phyloP scores from a whole-genome alignment of 1,140 invertebrate genomes.

The Trigoniulus corallinus region DNA sequence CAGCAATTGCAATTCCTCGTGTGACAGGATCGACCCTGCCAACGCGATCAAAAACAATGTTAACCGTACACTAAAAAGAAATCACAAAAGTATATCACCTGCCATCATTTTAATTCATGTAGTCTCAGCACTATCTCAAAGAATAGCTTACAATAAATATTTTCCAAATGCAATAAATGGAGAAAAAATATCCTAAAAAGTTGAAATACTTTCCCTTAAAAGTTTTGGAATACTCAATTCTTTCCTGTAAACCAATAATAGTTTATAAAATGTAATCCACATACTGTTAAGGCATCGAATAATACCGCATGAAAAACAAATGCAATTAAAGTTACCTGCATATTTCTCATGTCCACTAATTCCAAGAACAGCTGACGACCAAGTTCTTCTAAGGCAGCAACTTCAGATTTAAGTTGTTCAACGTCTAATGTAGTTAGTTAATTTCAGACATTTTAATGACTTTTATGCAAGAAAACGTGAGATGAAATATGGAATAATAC shows the following conservation, averaged over 20 bases:
- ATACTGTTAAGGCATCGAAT: constrained; percentile 3
- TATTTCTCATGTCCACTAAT: constrained; percentile 81
- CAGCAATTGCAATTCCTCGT: constrained; percentile 86
- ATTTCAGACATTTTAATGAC: background rate
- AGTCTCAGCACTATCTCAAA: background rate
- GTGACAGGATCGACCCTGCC: constrained; percentile 98
- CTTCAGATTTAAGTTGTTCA: constrained; percentile 66
- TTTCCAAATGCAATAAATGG: constrained; percentile 96
- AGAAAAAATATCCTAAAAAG: constrained; percentile 96
- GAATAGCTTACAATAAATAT: constrained; percentile 81
- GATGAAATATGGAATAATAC: constrained; percentile 7
- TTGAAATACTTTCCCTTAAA: constrained; percentile 99
- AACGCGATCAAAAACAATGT: constrained; percentile 97
- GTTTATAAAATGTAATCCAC: too few species aligned
- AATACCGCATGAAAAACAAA: background rate
- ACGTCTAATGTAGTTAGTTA: too few species aligned
- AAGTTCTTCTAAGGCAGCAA: constrained; percentile 73
- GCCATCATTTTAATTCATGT: constrained; percentile 9
- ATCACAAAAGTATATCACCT: too few species aligned
- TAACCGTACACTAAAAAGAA: constrained; percentile 68
- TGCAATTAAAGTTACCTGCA: constrained; percentile 38
- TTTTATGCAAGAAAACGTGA: background rate
- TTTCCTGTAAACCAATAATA: constrained; percentile 40
- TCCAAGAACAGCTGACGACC: constrained; percentile 90
- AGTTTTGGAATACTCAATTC: constrained; percentile 88